Evolutionary conservation across 2,888 invertebrate species (phyloP).

Genomic region (Microctonus brassicae): DNA sequence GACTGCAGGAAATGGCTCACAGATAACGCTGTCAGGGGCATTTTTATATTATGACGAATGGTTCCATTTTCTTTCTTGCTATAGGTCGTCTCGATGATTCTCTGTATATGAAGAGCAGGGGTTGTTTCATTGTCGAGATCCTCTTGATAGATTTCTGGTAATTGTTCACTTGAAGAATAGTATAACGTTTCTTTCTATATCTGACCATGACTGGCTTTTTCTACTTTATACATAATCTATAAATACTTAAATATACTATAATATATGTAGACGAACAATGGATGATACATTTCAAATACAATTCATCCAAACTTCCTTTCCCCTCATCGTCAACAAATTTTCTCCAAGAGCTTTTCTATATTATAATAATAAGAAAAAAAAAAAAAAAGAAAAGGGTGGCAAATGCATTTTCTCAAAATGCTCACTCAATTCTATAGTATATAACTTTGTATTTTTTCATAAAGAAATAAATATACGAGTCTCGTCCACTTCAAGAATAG

Average conservation of each 20-base stretch:
- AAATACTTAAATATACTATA: constrained; percentile 15
- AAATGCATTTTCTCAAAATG: constrained; percentile 12
- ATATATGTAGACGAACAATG: constrained; percentile 9
- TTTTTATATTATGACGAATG: constrained; percentile 68
- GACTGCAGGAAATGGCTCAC: constrained; percentile 65
- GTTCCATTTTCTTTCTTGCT: constrained; percentile 56
- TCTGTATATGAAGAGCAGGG: constrained; percentile 2
- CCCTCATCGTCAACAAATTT: constrained; percentile 5
- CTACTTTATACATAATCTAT: constrained; percentile 9
- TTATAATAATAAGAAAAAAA: too few species aligned
- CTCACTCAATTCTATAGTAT: constrained; percentile 14
- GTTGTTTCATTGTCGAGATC: constrained; percentile 28
- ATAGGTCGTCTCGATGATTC: constrained; percentile 25
- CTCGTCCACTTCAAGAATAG: constrained; percentile 12
- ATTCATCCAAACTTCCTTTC: background rate
- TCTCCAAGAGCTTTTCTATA: constrained; percentile 8
- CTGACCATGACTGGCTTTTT: constrained; percentile 16
- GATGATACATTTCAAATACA: background rate
- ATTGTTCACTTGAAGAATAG: constrained; percentile 41
- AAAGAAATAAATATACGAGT: background rate
- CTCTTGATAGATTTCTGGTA: constrained; percentile 51
- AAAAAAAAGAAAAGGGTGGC: background rate
- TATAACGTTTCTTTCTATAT: background rate
- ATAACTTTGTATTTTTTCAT: background rate
- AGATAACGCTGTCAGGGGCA: constrained; percentile 67